Conservation (phyloP, 2,113 vertebrate species). For the Buteo buteo region DNA sequence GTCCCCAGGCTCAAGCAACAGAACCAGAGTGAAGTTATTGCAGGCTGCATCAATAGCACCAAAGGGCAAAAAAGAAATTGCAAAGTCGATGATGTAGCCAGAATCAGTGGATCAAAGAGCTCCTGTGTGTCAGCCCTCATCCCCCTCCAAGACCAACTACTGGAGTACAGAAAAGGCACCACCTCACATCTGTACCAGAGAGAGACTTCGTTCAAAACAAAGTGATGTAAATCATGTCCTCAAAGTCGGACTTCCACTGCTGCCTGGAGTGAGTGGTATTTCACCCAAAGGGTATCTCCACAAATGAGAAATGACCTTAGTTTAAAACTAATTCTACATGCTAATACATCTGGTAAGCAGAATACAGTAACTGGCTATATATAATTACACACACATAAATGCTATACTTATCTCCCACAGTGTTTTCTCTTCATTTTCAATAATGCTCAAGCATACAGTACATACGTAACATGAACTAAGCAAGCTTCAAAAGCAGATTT, state of each 20-base stretch:
- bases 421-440: not conserved
- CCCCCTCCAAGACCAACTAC: not conserved
- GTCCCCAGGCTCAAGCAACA: not conserved
- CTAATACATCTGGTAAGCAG: not conserved
- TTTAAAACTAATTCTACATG: not conserved
- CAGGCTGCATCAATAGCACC: not conserved
- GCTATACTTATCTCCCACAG: not conserved
- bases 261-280: not conserved
- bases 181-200: not conserved
- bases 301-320: not conserved
- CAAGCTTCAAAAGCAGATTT: not conserved
- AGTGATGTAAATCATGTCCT: not conserved
- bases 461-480: rapidly evolving
- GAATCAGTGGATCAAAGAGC: not conserved
- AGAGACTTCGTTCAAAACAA: not conserved
- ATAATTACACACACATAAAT: not conserved
- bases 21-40: not conserved
- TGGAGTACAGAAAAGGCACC: not conserved
- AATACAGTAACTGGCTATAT: not conserved
- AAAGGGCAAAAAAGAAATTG: not conserved
- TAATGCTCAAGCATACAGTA: not conserved
- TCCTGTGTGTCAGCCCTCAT: not conserved
- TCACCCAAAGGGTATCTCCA: not conserved
- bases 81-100: rapidly evolving
- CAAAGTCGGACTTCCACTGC: not conserved